A percentile compares a stretch with the other conserved stretches of the same genome.
Evolutionary conservation across 2,888 invertebrate species (phyloP).

Genomic region (Melieria crassipennis): DNA sequence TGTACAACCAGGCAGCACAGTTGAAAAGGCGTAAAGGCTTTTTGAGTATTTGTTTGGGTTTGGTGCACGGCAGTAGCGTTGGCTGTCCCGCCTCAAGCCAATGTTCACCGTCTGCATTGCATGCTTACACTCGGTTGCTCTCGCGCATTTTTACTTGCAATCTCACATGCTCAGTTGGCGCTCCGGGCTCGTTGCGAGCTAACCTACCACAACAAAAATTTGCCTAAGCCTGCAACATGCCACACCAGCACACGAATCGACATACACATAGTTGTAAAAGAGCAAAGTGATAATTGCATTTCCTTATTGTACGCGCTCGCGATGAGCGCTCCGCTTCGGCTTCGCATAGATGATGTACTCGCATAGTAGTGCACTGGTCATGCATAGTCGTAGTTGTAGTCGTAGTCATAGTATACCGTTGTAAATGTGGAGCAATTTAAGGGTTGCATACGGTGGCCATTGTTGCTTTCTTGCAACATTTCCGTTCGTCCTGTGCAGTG

Average conservation of each 20-base stretch:
- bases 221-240: slow-evolving; percentile 9
- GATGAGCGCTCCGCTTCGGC: background rate
- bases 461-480: background rate
- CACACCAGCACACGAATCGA: too few species aligned
- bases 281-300: slow-evolving; percentile 47
- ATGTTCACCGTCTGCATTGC: too few species aligned
- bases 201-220: slow-evolving; percentile 31
- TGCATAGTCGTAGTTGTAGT: background rate
- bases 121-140: too few species aligned
- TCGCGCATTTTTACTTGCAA: too few species aligned
- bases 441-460: background rate
- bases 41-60: too few species aligned
- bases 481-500: background rate
- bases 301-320: slow-evolving; percentile 48
- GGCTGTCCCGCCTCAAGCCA: too few species aligned
- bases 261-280: background rate
- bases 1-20: too few species aligned
- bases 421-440: background rate
- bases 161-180: too few species aligned
- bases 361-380: background rate
- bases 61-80: too few species aligned
- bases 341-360: background rate
- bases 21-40: too few species aligned
- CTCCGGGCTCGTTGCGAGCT: background rate
- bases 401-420: background rate